Conservation (phyloP, 2,888 invertebrate genomes). For the Archips xylosteana region DNA sequence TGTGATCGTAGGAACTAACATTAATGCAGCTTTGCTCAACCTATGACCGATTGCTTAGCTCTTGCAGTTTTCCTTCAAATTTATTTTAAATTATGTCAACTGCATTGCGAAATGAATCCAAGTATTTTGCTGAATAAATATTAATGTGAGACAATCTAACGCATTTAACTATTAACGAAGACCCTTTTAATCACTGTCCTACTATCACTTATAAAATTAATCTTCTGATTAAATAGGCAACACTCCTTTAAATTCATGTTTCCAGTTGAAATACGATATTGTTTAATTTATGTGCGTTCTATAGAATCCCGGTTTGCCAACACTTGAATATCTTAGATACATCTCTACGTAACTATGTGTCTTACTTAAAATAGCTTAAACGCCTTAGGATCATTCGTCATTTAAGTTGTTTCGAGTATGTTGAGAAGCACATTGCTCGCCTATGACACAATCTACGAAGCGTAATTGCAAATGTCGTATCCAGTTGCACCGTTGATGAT, state of each 20-base stretch:
- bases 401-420: constrained; percentile 27
- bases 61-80: constrained; percentile 32
- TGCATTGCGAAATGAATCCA: not conserved
- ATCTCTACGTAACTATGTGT: constrained; percentile 24
- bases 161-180: not conserved
- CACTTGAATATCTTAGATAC: constrained; percentile 34
- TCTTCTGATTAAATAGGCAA: constrained; percentile 24
- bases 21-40: constrained; percentile 36
- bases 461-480: constrained; percentile 39
- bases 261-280: constrained; percentile 38
- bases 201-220: constrained; percentile 23
- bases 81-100: constrained; percentile 1
- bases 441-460: constrained; percentile 44
- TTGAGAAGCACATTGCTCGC: constrained; percentile 34
- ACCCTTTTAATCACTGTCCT: constrained; percentile 27
- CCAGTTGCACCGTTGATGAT: constrained; percentile 35
- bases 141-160: constrained; percentile 2
- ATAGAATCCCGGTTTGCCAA: constrained; percentile 31
- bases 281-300: constrained; percentile 31
- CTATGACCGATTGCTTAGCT: constrained; percentile 36
- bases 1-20: constrained; percentile 59
- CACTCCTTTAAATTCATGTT: constrained; percentile 32
- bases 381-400: not conserved
- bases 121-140: not conserved
- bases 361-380: constrained; percentile 7